phyloP scores from a whole-genome alignment of 2,797 vertebrate genomes.

The Eurystomus glaucurus region DNA sequence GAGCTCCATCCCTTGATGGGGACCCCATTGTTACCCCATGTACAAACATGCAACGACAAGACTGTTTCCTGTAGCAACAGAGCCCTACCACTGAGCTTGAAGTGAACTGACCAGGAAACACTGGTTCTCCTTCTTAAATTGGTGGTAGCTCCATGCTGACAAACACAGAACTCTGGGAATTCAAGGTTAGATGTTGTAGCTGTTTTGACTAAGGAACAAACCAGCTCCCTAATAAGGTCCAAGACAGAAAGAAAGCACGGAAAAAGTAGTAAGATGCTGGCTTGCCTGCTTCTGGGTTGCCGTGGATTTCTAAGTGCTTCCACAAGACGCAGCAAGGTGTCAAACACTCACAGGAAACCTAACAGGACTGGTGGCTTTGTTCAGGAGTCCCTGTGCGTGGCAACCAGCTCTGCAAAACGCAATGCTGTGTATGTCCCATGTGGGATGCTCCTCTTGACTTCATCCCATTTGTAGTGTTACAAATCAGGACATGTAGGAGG shows the following conservation, averaged over 20 bases:
- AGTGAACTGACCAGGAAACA: not conserved
- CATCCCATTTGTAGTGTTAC: not conserved
- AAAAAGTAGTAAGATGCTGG: not conserved
- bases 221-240: not conserved
- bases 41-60: not conserved
- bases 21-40: not conserved
- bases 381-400: not conserved
- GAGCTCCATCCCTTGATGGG: not conserved
- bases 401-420: not conserved
- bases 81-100: not conserved
- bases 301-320: not conserved
- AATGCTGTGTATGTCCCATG: fast-evolving
- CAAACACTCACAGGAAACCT: not conserved
- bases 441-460: too few relatives aligned
- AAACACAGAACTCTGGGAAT: not conserved
- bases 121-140: not conserved
- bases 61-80: not conserved
- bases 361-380: not conserved
- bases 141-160: not conserved
- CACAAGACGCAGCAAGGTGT: not conserved
- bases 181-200: not conserved
- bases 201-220: not conserved
- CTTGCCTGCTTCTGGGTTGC: not conserved
- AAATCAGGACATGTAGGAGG: not conserved
- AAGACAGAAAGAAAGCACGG: not conserved